Base-by-base conservation (phyloP, 2,113 vertebrate genomes). In the Cygnus atratus region DNA sequence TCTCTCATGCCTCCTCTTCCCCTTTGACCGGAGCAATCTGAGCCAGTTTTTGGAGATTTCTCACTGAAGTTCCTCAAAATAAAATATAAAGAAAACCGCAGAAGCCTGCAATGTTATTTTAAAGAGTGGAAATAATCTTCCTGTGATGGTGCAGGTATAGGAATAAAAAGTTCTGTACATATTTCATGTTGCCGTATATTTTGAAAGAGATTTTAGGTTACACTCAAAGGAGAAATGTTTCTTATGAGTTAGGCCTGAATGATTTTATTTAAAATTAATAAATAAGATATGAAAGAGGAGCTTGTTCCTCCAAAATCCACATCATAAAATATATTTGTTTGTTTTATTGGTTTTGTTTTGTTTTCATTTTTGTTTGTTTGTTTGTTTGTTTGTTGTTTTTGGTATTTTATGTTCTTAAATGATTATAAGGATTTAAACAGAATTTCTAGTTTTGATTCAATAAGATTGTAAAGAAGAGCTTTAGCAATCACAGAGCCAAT, bases 91-190 rank as follows among this genome's bases (percentile, higher is more conserved):
- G 43, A 95, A 88, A 97, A 31, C 10, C 37, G 41, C 43, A 90
- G 70, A 65, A 97, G 73, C 83, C 84, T 71, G 35, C 29, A 78
- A 28, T 91, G 71, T 77, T 93, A 73, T 94, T 94, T 74, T 50
- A 95, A 92, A 84, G 75, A 91, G 29, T 96, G 57, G 50, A 97
- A 97, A 96, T 90, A 71, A 83, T 90, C 48, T 97, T 97, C 52
- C 65, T 96, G 11, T 71, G 78, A 90, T 44, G 57, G 41, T 1
- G 13, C 10, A 84, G 50, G 5, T 63, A 90, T 29, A 82, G 80
- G 15, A 93, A 90, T 89, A 92, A 96, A 94, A 92, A 59, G 57
- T 44, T 94, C 75, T 97, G 61, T 93, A 33, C 84, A 33, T 81
- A 65, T 84, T 52, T 88, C 97, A 87, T 75, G 41, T 87, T 95